phyloP scores from a whole-genome alignment of 2,113 vertebrate species.

The Eptesicus fuscus region DNA sequence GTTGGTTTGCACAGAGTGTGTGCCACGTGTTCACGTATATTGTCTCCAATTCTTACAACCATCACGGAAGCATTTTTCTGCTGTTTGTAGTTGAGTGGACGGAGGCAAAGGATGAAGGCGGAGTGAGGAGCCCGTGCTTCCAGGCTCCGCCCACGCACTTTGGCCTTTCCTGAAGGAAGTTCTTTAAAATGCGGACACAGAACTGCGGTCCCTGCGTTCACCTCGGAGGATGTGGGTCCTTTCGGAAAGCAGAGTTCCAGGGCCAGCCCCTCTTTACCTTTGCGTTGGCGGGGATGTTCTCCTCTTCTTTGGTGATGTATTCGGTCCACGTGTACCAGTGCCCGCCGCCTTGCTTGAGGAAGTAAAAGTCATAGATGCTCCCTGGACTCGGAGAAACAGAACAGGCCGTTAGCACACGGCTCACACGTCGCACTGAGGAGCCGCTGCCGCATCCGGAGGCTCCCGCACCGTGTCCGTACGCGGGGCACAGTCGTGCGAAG shows the following conservation, averaged over 20 bases:
- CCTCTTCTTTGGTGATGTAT: constrained; percentile 86
- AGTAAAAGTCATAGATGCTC: constrained; percentile 93
- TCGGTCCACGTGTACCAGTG: constrained; percentile 91
- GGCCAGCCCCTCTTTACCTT: constrained; percentile 80
- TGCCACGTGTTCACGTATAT: not conserved
- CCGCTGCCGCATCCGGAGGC: not conserved
- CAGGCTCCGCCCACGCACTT: not conserved
- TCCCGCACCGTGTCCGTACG: not conserved
- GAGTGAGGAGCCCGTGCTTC: not conserved
- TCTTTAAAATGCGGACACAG: not conserved
- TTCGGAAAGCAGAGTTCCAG: not conserved
- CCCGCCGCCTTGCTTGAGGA: constrained; percentile 86
- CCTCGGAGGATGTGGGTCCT: not conserved
- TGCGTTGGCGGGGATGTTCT: constrained; percentile 80
- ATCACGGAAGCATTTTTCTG: not conserved
- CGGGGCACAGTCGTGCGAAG: not conserved
- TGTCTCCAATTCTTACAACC: not conserved
- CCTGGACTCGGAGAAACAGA: constrained; percentile 79
- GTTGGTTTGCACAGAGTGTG: not conserved
- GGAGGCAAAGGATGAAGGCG: not conserved
- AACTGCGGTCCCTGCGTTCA: not conserved
- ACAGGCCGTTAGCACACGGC: not conserved
- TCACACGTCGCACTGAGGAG: not conserved
- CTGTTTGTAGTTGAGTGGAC: not conserved
- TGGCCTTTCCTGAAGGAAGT: not conserved